Base-by-base conservation (phyloP, 2,888 invertebrate species). In the Pherbina coryleti region DNA sequence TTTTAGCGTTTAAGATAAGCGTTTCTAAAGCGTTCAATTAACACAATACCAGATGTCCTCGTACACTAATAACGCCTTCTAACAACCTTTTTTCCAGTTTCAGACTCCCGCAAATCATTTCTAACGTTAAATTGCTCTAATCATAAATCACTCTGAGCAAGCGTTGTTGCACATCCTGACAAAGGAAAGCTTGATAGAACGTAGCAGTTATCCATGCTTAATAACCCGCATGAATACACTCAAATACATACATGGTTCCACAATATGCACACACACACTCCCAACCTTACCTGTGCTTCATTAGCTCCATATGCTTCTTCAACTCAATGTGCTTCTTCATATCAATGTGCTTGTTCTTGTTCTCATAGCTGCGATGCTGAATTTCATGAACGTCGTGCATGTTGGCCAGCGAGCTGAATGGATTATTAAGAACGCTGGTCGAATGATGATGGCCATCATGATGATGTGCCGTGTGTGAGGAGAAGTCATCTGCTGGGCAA, bases 221-320 rank as follows among this genome's bases (percentile, higher is more conserved):
- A 44, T 44, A 44, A 44, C 44, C 44, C 44, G 19, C 22, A 55
- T 5, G 8, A 28, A 64, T 14, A 44, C 44, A 37, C 37, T 7
- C 8, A 64, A 51, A 31, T 37, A 19, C 25, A 19, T 22, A 25
- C 73, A 74, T 1, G 8, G 17, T 28, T 22, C 25, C 9, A 72
- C n/a, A n/a, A n/a, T 5, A 55, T 9, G n/a, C 22, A 1, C 44
- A 28, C 17, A 28, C 25, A 60, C 22, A 19, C 1, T 19, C 28
- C 4, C 51, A 76, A n/a, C n/a, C 86, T 88, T 79, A 90, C 90
- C 90, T 89, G 86, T 90, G 90, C 82, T 89, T 90, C 75, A 87
- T 86, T 76, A 80, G 72, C 74, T 44, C 44, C 44, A 80, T 76
- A 79, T 84, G 84, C 83, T 89, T 90, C 75, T 88, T 86, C 76